Conservation (phyloP, 2,888 invertebrate species). For the Clistopyga incitator region DNA sequence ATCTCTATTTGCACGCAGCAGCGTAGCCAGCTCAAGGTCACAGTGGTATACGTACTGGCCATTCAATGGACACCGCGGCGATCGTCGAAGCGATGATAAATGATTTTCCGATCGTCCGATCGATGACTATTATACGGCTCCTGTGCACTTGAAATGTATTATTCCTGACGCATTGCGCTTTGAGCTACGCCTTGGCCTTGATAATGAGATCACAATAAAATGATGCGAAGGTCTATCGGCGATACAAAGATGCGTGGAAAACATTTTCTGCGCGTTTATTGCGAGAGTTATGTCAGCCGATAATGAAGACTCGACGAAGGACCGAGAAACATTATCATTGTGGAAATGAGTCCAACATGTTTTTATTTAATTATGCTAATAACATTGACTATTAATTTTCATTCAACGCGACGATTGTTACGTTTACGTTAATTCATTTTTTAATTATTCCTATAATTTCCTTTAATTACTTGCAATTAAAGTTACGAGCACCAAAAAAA, state of each 20-base stretch:
- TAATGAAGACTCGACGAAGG: background rate
- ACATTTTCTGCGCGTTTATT: slow-evolving; percentile 9
- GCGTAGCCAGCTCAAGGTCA: slow-evolving; percentile 45
- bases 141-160: slow-evolving; percentile 26
- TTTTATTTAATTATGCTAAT: no score
- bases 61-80: slow-evolving; percentile 51
- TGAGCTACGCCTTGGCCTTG: slow-evolving; percentile 46
- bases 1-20: slow-evolving; percentile 1
- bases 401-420: no score
- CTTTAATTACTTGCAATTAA: no score
- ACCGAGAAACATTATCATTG: background rate
- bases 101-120: slow-evolving; percentile 60
- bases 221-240: slow-evolving; percentile 8
- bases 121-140: slow-evolving; percentile 39
- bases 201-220: slow-evolving; percentile 50
- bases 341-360: no score
- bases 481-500: no score
- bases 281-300: background rate
- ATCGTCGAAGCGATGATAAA: slow-evolving; percentile 43
- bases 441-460: no score
- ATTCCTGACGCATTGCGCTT: slow-evolving; percentile 44
- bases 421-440: no score
- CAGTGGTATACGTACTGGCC: slow-evolving; percentile 8
- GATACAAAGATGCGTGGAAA: background rate
- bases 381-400: no score